Evolutionary conservation across 2,888 invertebrate genomes (phyloP).

Genomic region (Scelioninae gen. 1): DNA sequence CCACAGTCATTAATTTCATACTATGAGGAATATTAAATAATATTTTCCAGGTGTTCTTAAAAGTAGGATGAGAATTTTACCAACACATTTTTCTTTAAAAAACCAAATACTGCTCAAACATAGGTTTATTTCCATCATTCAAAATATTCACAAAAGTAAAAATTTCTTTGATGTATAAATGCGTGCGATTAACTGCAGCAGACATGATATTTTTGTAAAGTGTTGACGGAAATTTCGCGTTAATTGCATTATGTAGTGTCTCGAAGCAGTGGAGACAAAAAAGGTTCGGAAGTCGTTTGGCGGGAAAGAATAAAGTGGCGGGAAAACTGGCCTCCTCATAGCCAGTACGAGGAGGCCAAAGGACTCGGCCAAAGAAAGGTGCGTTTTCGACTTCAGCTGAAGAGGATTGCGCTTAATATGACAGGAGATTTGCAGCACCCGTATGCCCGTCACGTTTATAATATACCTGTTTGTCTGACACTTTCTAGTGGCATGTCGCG

Average conservation of each 20-base stretch:
- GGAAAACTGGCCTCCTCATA: slow-evolving; percentile 4
- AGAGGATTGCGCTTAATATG: slow-evolving; percentile 54
- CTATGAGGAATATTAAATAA: neutral
- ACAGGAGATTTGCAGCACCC: slow-evolving; percentile 55
- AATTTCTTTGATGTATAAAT: too few relatives aligned
- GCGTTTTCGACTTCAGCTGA: slow-evolving; percentile 22
- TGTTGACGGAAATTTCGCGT: slow-evolving; percentile 33
- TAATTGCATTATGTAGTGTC: slow-evolving; percentile 48
- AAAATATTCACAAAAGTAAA: too few relatives aligned
- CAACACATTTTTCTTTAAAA: too few relatives aligned
- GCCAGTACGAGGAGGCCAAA: slow-evolving; percentile 11
- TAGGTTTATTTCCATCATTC: too few relatives aligned
- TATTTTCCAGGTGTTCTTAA: too few relatives aligned
- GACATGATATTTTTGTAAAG: slow-evolving; percentile 32
- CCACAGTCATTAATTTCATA: neutral
- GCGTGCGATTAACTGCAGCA: neutral
- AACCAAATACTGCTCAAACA: too few relatives aligned
- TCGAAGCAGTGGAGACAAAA: slow-evolving; percentile 21
- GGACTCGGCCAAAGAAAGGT: slow-evolving; percentile 17
- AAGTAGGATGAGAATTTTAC: too few relatives aligned
- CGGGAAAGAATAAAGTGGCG: neutral
- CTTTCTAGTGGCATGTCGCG: slow-evolving; percentile 22
- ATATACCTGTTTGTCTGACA: slow-evolving; percentile 60
- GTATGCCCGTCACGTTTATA: slow-evolving; percentile 54
- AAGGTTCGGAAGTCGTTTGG: too few relatives aligned